Base-by-base conservation (phyloP, 2,888 invertebrate genomes). In the Andrena bucephala region DNA sequence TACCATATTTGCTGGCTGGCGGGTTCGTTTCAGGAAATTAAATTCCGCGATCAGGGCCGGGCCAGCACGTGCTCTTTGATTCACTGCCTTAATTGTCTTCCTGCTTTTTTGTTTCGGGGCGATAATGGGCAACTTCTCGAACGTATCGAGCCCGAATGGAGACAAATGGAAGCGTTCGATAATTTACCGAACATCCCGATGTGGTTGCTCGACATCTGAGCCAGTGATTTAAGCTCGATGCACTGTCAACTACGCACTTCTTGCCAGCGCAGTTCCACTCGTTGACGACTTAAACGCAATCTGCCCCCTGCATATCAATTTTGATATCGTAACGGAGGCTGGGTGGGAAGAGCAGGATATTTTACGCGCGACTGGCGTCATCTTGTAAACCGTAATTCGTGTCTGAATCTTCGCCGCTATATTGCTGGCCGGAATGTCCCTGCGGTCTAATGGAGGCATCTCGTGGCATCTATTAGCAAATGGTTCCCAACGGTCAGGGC, bases 381-480 rank as follows among this genome's bases (percentile, higher is more conserved):
- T 87, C 83, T 80, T 74, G 57, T 84, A 75, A 85, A 81, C 85
- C 81, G 89, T 92, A 91, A 90, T 91, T 91, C 89, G 87, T 89
- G 85, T 87, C 83, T 88, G 89, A 91, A 91, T 91, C 90, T 90
- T 90, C 90, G 87, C 87, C 85, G 90, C 87, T 90, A 91, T 91
- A 91, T 91, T 91, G 92, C 91, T 86, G 75, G 87, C 77, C 83
- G 89, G 91, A 91, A 92, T 92, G 90, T 91, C 91, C 91, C 92
- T 90, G 90, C 84, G 91, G 91, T 90, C 91, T 92, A 92, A 92
- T 92, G 91, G 91, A 91, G 86, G 91, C 87, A 90, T 91, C 90
- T 92, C 91, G 90, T 88, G 92, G 91, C 90, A 90, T 91, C 91
- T 92, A 92, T 92, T 92, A 92, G 92, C 91, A 92, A 92, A 92